phyloP scores from a whole-genome alignment of 1,140 invertebrate genomes.

The Tetramorium parvispinum region DNA sequence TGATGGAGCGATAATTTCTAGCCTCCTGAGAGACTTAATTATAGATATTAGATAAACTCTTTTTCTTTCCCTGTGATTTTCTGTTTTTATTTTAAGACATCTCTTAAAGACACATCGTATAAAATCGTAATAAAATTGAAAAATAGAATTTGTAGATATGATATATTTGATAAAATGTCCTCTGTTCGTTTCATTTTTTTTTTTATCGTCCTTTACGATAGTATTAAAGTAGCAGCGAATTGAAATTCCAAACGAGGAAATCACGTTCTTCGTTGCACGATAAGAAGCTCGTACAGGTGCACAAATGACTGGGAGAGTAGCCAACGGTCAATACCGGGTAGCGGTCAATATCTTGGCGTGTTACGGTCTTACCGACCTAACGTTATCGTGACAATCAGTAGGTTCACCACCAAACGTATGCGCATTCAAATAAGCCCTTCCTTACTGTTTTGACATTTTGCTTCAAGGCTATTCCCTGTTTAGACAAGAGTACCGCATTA shows the following conservation, averaged over 20 bases:
- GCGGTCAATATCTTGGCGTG: constrained; percentile 85
- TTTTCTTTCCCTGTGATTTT: background rate
- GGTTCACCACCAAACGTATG: constrained; percentile 65
- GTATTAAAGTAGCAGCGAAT: background rate
- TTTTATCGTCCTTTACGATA: background rate
- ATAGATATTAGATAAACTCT: background rate
- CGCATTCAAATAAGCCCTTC: constrained; percentile 67
- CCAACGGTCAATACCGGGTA: constrained; percentile 82
- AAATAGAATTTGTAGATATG: background rate
- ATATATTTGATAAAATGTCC: background rate
- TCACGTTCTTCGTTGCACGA: background rate
- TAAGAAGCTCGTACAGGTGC: constrained; percentile 30
- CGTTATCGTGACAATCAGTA: constrained; percentile 72
- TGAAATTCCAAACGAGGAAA: background rate
- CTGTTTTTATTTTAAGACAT: background rate
- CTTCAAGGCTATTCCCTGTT: constrained; percentile 78
- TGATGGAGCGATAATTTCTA: background rate
- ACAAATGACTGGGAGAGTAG: constrained; percentile 66
- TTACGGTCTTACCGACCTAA: constrained; percentile 73
- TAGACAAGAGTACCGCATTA: constrained; percentile 49
- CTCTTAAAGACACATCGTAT: background rate
- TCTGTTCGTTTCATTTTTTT: background rate
- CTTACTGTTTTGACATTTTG: constrained; percentile 74
- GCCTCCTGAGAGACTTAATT: background rate
- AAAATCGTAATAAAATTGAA: background rate